Conservation (phyloP, 1,140 invertebrate species). For the Chionoecetes opilio region DNA sequence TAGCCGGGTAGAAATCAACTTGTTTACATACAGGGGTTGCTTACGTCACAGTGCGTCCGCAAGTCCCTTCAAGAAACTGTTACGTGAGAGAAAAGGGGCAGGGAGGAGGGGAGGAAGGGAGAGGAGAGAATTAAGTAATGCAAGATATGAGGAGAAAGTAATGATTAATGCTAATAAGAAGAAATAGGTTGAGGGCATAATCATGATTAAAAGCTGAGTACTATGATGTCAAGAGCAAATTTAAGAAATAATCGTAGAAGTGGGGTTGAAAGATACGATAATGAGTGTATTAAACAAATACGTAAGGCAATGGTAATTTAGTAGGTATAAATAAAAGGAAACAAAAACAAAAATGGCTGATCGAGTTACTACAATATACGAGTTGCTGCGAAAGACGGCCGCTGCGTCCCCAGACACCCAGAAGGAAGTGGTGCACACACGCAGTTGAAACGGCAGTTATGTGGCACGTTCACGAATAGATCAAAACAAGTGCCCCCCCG, state of each 20-base stretch:
- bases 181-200: not conserved
- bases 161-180: not conserved
- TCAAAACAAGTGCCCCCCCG: not conserved
- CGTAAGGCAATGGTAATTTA: not conserved
- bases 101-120: not conserved
- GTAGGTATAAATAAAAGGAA: not conserved
- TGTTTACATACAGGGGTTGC: slow-evolving; percentile 34
- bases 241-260: too few species aligned
- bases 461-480: not conserved
- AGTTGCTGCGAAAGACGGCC: not conserved
- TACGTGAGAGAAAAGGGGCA: not conserved
- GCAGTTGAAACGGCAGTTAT: not conserved
- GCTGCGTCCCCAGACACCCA: not conserved
- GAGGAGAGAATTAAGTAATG: not conserved
- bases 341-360: not conserved
- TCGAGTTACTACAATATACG: not conserved
- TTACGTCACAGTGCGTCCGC: not conserved
- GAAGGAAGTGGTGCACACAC: not conserved
- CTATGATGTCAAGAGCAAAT: too few species aligned
- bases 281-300: too few species aligned
- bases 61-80: not conserved
- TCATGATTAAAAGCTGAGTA: too few species aligned
- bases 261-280: too few species aligned
- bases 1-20: not conserved
- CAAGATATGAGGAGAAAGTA: not conserved